Percentiles rank a stretch among this genome's conserved stretches.
Evolutionary conservation across 2,888 invertebrate species (phyloP).

Genomic region (Hyposoter dolosus): DNA sequence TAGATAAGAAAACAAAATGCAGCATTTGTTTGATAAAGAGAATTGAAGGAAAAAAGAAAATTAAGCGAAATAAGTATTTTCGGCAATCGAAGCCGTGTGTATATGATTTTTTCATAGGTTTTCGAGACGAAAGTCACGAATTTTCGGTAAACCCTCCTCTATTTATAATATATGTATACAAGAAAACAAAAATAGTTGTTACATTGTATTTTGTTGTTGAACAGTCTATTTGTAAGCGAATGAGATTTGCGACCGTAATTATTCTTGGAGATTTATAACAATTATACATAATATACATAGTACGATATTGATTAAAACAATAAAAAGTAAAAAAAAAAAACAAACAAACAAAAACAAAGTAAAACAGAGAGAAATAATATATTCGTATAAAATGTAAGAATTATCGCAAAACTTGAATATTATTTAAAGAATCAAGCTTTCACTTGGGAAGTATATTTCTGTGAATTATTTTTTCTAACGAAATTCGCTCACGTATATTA

Average conservation of each 20-base stretch:
- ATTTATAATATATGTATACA: slow-evolving; percentile 63
- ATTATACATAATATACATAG: slow-evolving; percentile 52
- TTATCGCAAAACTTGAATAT: slow-evolving; percentile 52
- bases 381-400: slow-evolving; percentile 67
- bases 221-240: slow-evolving; percentile 58
- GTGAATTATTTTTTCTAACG: slow-evolving; percentile 76
- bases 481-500: slow-evolving; percentile 64
- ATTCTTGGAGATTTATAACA: slow-evolving; percentile 59
- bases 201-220: slow-evolving; percentile 70
- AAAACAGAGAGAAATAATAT: slow-evolving; percentile 69
- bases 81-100: slow-evolving; percentile 41
- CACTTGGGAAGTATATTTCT: slow-evolving; percentile 71
- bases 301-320: slow-evolving; percentile 28
- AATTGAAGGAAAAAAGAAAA: neutral
- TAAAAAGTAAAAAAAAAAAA: slow-evolving; percentile 12
- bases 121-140: slow-evolving; percentile 39
- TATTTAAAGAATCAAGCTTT: slow-evolving; percentile 48
- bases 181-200: slow-evolving; percentile 65
- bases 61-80: slow-evolving; percentile 58
- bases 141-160: slow-evolving; percentile 57
- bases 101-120: slow-evolving; percentile 38
- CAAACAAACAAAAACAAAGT: neutral
- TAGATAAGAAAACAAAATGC: slow-evolving; percentile 5
- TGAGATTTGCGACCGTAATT: slow-evolving; percentile 56
- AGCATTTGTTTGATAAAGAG: slow-evolving; percentile 49